A percentile compares a stretch with the other conserved stretches of the same genome.
These are phyloP conservation scores for Osmerus eperlanus DNA, from an alignment of 2,113 vertebrate species.

Conservation along the genomic window DNA sequence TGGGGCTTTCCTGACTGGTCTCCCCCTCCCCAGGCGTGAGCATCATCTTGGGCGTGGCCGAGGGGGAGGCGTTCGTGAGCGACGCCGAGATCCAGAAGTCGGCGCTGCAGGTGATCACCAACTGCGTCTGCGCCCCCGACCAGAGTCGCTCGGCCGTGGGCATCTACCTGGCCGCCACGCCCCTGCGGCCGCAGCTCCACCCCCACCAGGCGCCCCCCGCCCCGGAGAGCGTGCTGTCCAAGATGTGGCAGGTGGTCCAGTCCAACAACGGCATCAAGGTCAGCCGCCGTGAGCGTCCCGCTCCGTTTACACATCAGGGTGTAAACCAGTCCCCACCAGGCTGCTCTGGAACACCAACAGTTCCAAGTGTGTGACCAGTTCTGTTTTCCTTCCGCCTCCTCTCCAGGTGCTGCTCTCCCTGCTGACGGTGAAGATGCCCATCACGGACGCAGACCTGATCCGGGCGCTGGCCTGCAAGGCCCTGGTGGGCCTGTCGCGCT, in stretches of 20 bases:
- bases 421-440: slow-evolving; percentile 91
- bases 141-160: slow-evolving; percentile 85
- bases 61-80: slow-evolving; percentile 92
- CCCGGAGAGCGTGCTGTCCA: slow-evolving; percentile 82
- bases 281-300: not conserved
- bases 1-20: not conserved
- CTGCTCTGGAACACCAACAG: not conserved
- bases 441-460: slow-evolving; percentile 94
- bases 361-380: not conserved
- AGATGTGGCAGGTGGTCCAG: slow-evolving; percentile 96
- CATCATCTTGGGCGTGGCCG: slow-evolving; percentile 92
- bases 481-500: slow-evolving; percentile 88
- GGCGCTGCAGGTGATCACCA: slow-evolving; percentile 93
- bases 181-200: slow-evolving; percentile 43
- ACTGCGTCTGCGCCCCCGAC: slow-evolving; percentile 94
- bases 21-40: slow-evolving; percentile 80
- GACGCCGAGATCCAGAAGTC: slow-evolving; percentile 98
- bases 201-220: slow-evolving; percentile 72
- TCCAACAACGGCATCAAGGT: slow-evolving; percentile 97
- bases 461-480: slow-evolving; percentile 89
- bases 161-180: slow-evolving; percentile 82
- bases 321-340: no score
- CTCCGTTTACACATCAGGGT: not conserved
- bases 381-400: not conserved
- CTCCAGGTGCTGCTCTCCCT: slow-evolving; percentile 82